Percentiles rank a stretch among this genome's conserved stretches.
These are phyloP conservation scores for Chaitophorus viminalis DNA, from an alignment of 2,888 invertebrate species.

Conservation along the genomic window DNA sequence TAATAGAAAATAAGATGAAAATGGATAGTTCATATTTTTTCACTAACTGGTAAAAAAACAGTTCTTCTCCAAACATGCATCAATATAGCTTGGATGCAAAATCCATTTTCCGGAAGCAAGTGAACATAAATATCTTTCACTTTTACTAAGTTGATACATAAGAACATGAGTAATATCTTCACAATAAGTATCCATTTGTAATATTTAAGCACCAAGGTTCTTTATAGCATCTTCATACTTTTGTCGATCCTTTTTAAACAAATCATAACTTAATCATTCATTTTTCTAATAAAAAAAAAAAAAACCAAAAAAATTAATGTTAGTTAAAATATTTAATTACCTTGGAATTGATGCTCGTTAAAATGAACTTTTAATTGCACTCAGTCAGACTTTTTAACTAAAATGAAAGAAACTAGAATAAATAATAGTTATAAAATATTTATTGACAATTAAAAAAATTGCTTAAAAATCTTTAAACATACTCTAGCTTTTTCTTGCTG, in stretches of 20 bases:
- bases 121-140: conserved; percentile 87
- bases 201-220: conserved; percentile 75
- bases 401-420: conserved; percentile 9
- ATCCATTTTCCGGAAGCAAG: conserved; percentile 92
- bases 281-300: background rate
- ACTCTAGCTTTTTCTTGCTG: conserved; percentile 60
- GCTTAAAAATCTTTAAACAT: background rate
- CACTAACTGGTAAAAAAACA: conserved; percentile 73
- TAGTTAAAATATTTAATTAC: conserved; percentile 32
- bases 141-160: conserved; percentile 78
- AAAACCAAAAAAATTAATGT: no score
- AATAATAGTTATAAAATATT: background rate
- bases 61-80: conserved; percentile 73
- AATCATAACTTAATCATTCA: background rate
- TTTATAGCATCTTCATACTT: conserved; percentile 69
- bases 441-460: background rate
- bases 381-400: conserved; percentile 45
- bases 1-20: no score
- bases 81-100: conserved; percentile 81
- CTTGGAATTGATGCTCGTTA: conserved; percentile 27
- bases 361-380: conserved; percentile 47
- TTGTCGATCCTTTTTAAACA: conserved; percentile 46
- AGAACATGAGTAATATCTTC: conserved; percentile 79
- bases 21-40: background rate
- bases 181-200: conserved; percentile 72